Conservation (phyloP, 2,797 vertebrate genomes). For the Hyperoplus lanceolatus region DNA sequence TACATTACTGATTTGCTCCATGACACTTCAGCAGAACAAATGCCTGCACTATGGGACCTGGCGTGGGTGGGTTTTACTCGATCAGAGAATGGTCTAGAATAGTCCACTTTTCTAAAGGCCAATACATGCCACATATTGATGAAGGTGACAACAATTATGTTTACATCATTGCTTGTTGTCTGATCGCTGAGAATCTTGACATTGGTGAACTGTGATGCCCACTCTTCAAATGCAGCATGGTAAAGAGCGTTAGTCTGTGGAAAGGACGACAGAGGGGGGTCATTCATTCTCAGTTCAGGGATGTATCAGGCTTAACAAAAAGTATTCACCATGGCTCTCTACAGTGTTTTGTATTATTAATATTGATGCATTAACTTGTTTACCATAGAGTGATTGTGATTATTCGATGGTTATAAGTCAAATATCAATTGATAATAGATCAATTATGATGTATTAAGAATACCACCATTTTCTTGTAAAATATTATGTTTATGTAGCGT, state of each 20-base stretch:
- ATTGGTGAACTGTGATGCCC: constrained; percentile 80
- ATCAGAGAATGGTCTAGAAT: neutral
- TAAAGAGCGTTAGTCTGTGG: constrained; percentile 86
- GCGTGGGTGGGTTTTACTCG: neutral
- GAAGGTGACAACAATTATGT: neutral
- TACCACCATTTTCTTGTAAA: no score
- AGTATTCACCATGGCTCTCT: neutral
- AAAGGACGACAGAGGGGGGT: neutral
- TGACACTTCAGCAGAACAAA: neutral
- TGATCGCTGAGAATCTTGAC: constrained; percentile 85
- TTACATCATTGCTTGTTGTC: constrained; percentile 86
- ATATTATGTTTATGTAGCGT: no score
- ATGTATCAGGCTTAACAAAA: neutral
- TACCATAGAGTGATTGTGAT: neutral
- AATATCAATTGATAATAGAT: no score
- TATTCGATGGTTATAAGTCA: neutral
- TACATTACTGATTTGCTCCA: neutral
- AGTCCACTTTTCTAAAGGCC: neutral
- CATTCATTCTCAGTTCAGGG: neutral
- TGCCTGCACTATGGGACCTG: neutral
- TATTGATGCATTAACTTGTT: neutral
- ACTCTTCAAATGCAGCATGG: constrained; percentile 81
- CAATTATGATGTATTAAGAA: no score
- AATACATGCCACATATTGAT: neutral
- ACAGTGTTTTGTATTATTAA: no score